Conservation (phyloP, 2,113 vertebrate species). For the Gulo gulo region DNA sequence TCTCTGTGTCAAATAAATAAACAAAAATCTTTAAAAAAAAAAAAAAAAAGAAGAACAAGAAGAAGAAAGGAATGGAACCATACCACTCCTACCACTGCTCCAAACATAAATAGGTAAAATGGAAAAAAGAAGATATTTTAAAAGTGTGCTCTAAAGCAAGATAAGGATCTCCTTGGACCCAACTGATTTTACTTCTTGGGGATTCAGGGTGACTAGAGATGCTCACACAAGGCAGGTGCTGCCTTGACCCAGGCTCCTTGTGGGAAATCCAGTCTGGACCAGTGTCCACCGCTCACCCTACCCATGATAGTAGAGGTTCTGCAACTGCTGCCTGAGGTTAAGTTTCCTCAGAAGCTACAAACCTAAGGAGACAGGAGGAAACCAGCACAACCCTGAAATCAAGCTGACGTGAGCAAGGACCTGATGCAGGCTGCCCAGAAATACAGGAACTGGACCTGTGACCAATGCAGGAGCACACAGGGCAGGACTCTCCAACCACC, state of each 20-base stretch:
- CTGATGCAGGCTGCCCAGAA: background rate
- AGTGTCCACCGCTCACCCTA: background rate
- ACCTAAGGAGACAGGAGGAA: background rate
- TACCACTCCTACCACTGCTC: background rate
- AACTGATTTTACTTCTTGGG: background rate
- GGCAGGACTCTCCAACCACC: background rate
- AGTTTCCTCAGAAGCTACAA: background rate
- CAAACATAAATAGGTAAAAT: background rate
- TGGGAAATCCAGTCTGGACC: background rate
- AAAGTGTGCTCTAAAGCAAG: background rate
- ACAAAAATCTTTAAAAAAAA: too few species aligned
- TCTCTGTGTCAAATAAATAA: too few species aligned
- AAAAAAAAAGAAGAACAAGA: too few species aligned
- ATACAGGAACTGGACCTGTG: background rate
- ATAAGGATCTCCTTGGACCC: background rate
- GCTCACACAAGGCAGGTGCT: background rate
- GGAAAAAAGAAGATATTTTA: background rate
- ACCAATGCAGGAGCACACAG: background rate
- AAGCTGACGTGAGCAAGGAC: background rate
- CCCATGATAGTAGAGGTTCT: background rate
- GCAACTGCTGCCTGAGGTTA: background rate
- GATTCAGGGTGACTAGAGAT: background rate
- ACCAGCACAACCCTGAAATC: background rate
- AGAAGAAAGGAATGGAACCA: background rate
- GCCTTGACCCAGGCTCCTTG: background rate